Evolutionary conservation across 2,797 vertebrate genomes (phyloP), one percentile per base, ranked within the genome.

Genomic region (Jordanella pulchra): DNA sequence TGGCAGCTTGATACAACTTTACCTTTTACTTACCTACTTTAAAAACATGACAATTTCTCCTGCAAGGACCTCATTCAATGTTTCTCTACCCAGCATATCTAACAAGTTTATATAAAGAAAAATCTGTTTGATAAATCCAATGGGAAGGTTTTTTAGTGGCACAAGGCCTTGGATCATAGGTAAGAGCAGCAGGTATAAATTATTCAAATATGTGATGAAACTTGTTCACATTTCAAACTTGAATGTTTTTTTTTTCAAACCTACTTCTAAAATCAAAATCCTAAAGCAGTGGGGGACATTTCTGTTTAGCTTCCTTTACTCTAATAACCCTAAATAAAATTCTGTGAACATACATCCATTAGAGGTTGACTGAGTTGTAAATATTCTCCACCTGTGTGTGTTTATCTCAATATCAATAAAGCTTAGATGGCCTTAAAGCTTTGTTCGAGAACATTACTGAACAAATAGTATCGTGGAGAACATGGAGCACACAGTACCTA

Each of bases 1-100:
- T 75, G 72, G 72, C 39, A 74, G 45, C 69, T 75, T 15, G 75
- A 65, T 44, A 76, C 67, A 77, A 63, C 78, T 84, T 80, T 7
- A 78, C 50, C 65, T 75, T 77, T 67, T 67, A 56, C 71, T 55
- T 64, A 69, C 58, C 32, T 77, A 54, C 58, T 81, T 58, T 77
- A 74, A 60, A 78, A 78, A 78, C 61, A 54, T 25, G 53, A 30
- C 48, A n/a, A 69, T 77, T 82, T 79, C 27, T 14, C n/a, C 47
- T 75, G 17, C 30, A 48, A 55, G 39, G 65, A 32, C 45, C 50
- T 51, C 23, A 61, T 71, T 86, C 9, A 27, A 39, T 56, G 76
- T 77, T 71, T 66, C 60, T 71, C 48, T 48, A 67, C 67, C 67
- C 30, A 77, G 3, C 9, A 73, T 32, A 28, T 39, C 61, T 67